These are phyloP conservation scores for Ganaspis sp. DNA, from an alignment of 1,140 invertebrate genomes.

Conservation along the genomic window DNA sequence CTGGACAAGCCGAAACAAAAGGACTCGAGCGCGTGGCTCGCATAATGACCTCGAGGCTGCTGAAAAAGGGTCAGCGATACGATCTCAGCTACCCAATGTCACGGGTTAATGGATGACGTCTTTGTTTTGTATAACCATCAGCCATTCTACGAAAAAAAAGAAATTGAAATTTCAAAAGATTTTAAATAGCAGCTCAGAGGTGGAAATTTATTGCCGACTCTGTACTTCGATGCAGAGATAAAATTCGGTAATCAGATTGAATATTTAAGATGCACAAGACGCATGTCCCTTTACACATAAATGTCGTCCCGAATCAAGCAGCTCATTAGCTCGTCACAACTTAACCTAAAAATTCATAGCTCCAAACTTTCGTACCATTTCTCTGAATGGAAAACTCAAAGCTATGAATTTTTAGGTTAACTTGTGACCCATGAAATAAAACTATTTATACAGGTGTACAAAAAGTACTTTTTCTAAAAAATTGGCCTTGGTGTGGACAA, in stretches of 20 bases:
- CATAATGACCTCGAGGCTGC: slow-evolving; percentile 18
- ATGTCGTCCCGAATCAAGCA: too few relatives aligned
- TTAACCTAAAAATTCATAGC: too few relatives aligned
- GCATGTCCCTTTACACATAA: too few relatives aligned
- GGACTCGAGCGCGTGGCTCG: slow-evolving; percentile 25
- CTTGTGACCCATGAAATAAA: too few relatives aligned
- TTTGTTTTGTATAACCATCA: slow-evolving; percentile 27
- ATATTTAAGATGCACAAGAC: background rate
- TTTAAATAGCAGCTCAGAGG: background rate
- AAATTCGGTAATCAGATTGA: background rate
- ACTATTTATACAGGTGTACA: too few relatives aligned
- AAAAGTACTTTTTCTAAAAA: too few relatives aligned
- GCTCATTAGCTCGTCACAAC: too few relatives aligned
- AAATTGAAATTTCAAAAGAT: slow-evolving; percentile 13
- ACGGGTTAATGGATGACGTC: slow-evolving; percentile 29
- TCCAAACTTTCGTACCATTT: too few relatives aligned
- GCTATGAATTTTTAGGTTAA: too few relatives aligned
- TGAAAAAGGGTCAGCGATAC: slow-evolving; percentile 27
- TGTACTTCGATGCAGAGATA: background rate
- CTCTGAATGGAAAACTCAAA: too few relatives aligned
- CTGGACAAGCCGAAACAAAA: slow-evolving; percentile 17
- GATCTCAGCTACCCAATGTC: slow-evolving; percentile 26
- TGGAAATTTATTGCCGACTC: background rate
- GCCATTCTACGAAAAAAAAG: background rate
- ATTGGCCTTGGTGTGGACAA: too few relatives aligned